A percentile compares a stretch with the other conserved stretches of the same genome.
These are phyloP conservation scores for Drosophila quinaria DNA, from an alignment of 2,888 invertebrate genomes.

Conservation along the genomic window DNA sequence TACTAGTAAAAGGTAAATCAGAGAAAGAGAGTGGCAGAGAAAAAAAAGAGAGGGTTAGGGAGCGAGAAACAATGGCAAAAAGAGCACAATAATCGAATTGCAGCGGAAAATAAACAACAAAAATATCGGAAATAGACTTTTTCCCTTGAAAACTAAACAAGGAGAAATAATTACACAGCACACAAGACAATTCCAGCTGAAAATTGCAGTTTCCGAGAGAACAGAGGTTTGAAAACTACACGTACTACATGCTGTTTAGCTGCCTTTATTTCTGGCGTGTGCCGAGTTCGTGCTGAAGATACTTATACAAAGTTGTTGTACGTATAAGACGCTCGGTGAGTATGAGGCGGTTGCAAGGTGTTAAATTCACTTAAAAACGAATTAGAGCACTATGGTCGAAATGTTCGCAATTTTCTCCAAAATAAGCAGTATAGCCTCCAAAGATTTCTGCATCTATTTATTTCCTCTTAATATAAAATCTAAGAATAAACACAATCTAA, in stretches of 20 bases:
- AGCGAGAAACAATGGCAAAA: neutral
- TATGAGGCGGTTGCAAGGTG: neutral
- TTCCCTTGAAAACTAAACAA: conserved; percentile 3
- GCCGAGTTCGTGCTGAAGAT: conserved; percentile 41
- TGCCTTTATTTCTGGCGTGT: conserved; percentile 63
- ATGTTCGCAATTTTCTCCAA: too few species aligned
- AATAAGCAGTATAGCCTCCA: too few species aligned
- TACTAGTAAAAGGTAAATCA: neutral
- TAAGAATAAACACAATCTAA: too few species aligned
- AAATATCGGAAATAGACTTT: conserved; percentile 13
- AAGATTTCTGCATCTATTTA: conserved; percentile 48
- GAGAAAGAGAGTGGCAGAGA: neutral
- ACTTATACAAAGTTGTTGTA: conserved; percentile 60
- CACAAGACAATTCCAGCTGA: conserved; percentile 64
- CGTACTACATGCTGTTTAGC: conserved; percentile 67
- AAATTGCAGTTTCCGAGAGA: conserved; percentile 58
- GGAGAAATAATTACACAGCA: conserved; percentile 68
- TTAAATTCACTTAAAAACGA: conserved; percentile 59
- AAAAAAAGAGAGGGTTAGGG: neutral
- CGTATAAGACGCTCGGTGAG: neutral
- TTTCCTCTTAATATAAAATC: neutral
- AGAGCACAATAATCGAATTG: conserved; percentile 20
- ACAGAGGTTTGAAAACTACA: conserved; percentile 33
- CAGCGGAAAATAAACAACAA: conserved; percentile 14
- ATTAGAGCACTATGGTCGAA: conserved; percentile 35